Percentiles rank a stretch among this genome's conserved stretches.
Evolutionary conservation across 2,888 invertebrate species (phyloP).

Genomic region (Rhagium mordax): DNA sequence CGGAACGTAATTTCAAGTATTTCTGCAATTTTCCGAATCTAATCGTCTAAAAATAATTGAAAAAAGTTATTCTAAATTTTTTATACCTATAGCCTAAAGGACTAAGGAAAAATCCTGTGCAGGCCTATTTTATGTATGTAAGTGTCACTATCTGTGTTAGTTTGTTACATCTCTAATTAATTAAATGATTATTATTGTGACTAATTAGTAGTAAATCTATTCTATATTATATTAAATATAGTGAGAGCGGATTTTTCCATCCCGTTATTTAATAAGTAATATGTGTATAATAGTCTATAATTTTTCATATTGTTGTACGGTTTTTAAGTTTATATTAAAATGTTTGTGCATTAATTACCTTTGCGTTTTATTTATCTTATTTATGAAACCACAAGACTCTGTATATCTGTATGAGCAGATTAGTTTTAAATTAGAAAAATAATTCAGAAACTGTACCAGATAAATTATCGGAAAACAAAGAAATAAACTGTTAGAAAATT

Average conservation of each 20-base stretch:
- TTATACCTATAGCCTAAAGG: conserved; percentile 25
- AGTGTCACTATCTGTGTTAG: conserved; percentile 71
- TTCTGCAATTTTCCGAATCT: neutral
- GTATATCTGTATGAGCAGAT: neutral
- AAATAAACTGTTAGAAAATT: no score
- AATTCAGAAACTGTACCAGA: no score
- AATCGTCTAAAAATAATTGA: neutral
- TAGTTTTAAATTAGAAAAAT: no score
- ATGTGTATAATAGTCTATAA: conserved; percentile 83
- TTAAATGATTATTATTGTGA: conserved; percentile 63
- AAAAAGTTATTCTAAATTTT: neutral
- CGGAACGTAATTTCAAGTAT: no score
- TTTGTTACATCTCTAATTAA: conserved; percentile 67
- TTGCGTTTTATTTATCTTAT: conserved; percentile 11
- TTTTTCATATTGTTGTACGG: conserved; percentile 90
- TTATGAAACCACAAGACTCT: neutral
- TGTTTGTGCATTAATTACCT: conserved; percentile 82
- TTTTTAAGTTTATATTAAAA: conserved; percentile 92
- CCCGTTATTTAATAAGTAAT: conserved; percentile 75
- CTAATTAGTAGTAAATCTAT: conserved; percentile 64
- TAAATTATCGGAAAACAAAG: no score
- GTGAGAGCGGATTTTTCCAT: conserved; percentile 80
- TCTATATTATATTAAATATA: conserved; percentile 69
- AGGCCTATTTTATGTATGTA: conserved; percentile 68
- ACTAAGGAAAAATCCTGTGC: conserved; percentile 39